Evolutionary conservation across 2,797 vertebrate species (phyloP).

Genomic region (Phataginus tetradactyla): DNA sequence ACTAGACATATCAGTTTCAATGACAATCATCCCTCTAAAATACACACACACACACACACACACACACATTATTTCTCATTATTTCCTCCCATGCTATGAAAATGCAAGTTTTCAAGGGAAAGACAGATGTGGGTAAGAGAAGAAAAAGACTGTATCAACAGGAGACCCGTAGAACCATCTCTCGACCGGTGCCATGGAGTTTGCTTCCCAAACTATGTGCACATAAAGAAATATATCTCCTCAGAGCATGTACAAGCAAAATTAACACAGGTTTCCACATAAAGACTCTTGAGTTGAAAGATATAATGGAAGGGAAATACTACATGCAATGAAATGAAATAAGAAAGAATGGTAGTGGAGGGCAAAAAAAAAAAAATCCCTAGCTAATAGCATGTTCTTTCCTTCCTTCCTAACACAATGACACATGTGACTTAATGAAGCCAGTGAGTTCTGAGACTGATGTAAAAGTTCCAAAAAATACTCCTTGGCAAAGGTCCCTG

Average conservation of each 20-base stretch:
- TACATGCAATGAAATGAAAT: slow-evolving; percentile 38
- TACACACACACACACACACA: not conserved
- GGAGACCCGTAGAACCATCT: slow-evolving; percentile 60
- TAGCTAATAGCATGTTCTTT: slow-evolving; percentile 82
- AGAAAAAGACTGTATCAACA: slow-evolving; percentile 72
- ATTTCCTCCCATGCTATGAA: slow-evolving; percentile 81
- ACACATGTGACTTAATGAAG: slow-evolving; percentile 85
- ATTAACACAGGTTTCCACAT: not conserved
- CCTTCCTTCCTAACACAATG: slow-evolving; percentile 84
- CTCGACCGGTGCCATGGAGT: not conserved
- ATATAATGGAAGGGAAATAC: slow-evolving; percentile 62
- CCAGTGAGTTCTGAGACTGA: slow-evolving; percentile 87
- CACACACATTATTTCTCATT: slow-evolving; percentile 81
- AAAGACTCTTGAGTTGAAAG: slow-evolving; percentile 53
- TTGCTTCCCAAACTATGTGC: not conserved
- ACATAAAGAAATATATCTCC: not conserved
- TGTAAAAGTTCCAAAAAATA: slow-evolving; percentile 83
- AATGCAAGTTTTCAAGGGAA: slow-evolving; percentile 80
- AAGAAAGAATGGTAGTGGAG: slow-evolving; percentile 45
- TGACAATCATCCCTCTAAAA: slow-evolving; percentile 81
- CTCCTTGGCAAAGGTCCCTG: slow-evolving; percentile 91
- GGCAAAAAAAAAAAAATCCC: slow-evolving; percentile 9
- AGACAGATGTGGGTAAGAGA: slow-evolving; percentile 71
- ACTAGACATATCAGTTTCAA: slow-evolving; percentile 86
- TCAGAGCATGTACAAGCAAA: not conserved